Conservation (phyloP, 2,797 vertebrate genomes). For the Clarias laeviceps region DNA sequence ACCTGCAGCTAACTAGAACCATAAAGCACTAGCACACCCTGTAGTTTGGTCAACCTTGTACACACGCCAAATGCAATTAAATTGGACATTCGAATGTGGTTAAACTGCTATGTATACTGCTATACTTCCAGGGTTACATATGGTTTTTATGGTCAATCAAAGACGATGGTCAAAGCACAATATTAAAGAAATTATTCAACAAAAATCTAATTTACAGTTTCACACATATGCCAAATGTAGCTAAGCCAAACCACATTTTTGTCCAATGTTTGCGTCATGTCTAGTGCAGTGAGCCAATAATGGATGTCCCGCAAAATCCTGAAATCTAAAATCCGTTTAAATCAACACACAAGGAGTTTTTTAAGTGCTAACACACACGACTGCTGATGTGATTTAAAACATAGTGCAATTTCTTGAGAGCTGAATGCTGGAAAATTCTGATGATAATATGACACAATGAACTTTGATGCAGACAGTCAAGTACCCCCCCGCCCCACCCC, state of each 20-base stretch:
- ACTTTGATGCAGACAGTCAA: not conserved
- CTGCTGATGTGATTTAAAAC: not conserved
- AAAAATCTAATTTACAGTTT: slow-evolving; percentile 1
- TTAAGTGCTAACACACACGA: not conserved
- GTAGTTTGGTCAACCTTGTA: slow-evolving; percentile 39
- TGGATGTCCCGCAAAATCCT: not conserved
- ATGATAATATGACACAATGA: not conserved
- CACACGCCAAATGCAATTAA: slow-evolving; percentile 32
- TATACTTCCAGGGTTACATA: slow-evolving; percentile 15
- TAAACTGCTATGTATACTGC: slow-evolving; percentile 6
- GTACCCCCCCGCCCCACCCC: no score
- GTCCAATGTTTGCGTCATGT: slow-evolving; percentile 4
- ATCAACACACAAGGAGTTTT: not conserved
- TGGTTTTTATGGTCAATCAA: slow-evolving; percentile 31
- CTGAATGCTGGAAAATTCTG: not conserved
- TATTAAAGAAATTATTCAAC: slow-evolving; percentile 13
- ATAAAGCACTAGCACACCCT: slow-evolving; percentile 12
- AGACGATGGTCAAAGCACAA: not conserved
- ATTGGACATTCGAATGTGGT: slow-evolving; percentile 32
- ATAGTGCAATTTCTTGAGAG: not conserved
- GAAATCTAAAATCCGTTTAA: not conserved
- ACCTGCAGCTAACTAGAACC: slow-evolving; percentile 16
- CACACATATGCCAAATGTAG: not conserved
- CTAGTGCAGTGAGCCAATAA: not conserved
- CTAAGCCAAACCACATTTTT: not conserved